Percentiles rank a stretch among this genome's conserved stretches.
These are phyloP conservation scores for Elgaria multicarinata DNA, from an alignment of 2,113 vertebrate genomes.

Conservation along the genomic window DNA sequence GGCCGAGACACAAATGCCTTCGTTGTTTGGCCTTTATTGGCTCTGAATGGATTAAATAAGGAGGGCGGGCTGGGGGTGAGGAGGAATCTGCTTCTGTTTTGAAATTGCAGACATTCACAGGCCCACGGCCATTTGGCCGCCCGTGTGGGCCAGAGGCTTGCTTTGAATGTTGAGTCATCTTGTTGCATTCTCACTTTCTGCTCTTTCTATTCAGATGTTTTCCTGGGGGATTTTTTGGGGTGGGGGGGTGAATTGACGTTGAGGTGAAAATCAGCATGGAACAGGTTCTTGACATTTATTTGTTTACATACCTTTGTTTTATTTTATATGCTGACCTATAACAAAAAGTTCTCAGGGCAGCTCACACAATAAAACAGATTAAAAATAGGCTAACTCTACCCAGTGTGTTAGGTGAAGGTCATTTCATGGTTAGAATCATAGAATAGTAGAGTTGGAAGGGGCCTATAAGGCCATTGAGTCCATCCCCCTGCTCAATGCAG, in stretches of 20 bases:
- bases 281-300: too few species aligned
- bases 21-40: conserved; percentile 20
- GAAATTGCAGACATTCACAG: background rate
- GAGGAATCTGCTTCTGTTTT: background rate
- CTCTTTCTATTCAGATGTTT: background rate
- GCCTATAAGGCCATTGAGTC: too few species aligned
- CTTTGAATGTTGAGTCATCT: background rate
- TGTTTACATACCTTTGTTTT: too few species aligned
- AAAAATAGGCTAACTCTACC: too few species aligned
- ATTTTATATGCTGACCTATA: too few species aligned
- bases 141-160: background rate
- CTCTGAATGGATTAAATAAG: conserved; percentile 10
- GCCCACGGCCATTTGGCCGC: fast-evolving
- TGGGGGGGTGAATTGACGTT: background rate
- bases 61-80: background rate
- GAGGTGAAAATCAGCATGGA: background rate
- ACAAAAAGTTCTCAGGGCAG: too few species aligned
- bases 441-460: too few species aligned
- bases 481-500: too few species aligned
- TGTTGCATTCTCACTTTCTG: background rate
- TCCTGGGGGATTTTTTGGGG: background rate
- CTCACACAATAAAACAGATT: too few species aligned
- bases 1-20: background rate
- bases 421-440: too few species aligned
- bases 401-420: too few species aligned